These are phyloP conservation scores for Tetramorium parvispinum DNA, from an alignment of 1,140 invertebrate genomes.

Conservation along the genomic window DNA sequence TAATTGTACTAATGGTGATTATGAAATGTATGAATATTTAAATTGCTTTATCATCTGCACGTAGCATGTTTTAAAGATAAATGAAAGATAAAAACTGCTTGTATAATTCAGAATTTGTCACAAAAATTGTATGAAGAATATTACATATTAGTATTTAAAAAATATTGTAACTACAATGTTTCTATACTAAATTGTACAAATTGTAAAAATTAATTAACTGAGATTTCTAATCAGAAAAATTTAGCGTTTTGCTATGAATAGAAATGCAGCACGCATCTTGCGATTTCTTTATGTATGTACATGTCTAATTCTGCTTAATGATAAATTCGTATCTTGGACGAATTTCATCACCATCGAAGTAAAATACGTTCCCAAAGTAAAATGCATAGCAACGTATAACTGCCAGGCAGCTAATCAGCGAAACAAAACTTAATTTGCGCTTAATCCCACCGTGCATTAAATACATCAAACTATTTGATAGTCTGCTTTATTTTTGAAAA, in stretches of 20 bases:
- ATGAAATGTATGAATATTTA: not conserved
- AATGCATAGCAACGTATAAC: conserved; percentile 74
- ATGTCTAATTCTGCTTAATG: conserved; percentile 23
- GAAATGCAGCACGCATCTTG: conserved; percentile 58
- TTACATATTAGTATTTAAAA: not conserved
- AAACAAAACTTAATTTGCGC: conserved; percentile 69
- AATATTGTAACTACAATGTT: not conserved
- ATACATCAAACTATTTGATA: not conserved
- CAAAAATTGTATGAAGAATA: not conserved
- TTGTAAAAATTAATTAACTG: not conserved
- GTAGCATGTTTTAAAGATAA: not conserved
- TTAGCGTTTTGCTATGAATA: not conserved
- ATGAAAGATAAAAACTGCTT: not conserved
- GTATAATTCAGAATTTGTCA: not conserved
- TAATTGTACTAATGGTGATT: not conserved
- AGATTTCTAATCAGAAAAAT: not conserved
- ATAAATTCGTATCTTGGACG: conserved; percentile 21
- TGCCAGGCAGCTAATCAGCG: conserved; percentile 72
- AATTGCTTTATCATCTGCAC: not conserved
- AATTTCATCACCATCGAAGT: conserved; percentile 36
- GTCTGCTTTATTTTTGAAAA: not conserved
- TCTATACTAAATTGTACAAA: not conserved
- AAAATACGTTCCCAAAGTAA: conserved; percentile 66
- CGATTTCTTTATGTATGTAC: not conserved
- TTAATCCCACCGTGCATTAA: conserved; percentile 5